Percentiles rank a stretch among this genome's conserved stretches.
These are phyloP conservation scores for Benitochromis conjunctus DNA, from an alignment of 2,113 vertebrate species.

Conservation along the genomic window DNA sequence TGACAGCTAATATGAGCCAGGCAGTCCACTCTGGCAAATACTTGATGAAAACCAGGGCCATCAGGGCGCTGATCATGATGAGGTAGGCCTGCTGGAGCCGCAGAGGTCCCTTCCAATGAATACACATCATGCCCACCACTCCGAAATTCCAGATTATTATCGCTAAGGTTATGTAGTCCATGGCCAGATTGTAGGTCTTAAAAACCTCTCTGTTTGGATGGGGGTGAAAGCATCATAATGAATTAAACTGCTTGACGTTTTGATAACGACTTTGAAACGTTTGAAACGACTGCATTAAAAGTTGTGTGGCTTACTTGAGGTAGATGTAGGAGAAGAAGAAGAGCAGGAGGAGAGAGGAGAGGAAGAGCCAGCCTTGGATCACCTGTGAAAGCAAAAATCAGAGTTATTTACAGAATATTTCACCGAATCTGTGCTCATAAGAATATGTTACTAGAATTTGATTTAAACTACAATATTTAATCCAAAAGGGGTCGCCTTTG, in stretches of 20 bases:
- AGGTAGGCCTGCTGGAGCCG: slow-evolving; percentile 97
- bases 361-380: slow-evolving; percentile 96
- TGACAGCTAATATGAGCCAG: slow-evolving; percentile 96
- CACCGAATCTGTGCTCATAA: neutral
- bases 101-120: slow-evolving; percentile 97
- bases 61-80: slow-evolving; percentile 99
- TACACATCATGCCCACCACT: slow-evolving; percentile 97
- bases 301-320: slow-evolving; percentile 83
- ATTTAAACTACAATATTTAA: neutral
- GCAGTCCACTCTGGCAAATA: slow-evolving; percentile 99
- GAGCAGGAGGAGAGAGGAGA: slow-evolving; percentile 93
- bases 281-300: neutral
- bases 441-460: neutral
- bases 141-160: slow-evolving; percentile 97
- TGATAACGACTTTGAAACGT: neutral
- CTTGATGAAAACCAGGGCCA: slow-evolving; percentile 99
- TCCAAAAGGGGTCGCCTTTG: neutral
- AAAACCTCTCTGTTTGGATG: slow-evolving; percentile 85
- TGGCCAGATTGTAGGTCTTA: slow-evolving; percentile 97
- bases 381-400: slow-evolving; percentile 73
- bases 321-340: slow-evolving; percentile 99
- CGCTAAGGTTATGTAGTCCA: slow-evolving; percentile 91
- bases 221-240: neutral
- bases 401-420: neutral
- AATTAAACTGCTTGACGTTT: neutral